Percentiles rank a stretch among this genome's conserved stretches.
Evolutionary conservation across 1,140 invertebrate species (phyloP).

Genomic region (Helicoverpa zea): DNA sequence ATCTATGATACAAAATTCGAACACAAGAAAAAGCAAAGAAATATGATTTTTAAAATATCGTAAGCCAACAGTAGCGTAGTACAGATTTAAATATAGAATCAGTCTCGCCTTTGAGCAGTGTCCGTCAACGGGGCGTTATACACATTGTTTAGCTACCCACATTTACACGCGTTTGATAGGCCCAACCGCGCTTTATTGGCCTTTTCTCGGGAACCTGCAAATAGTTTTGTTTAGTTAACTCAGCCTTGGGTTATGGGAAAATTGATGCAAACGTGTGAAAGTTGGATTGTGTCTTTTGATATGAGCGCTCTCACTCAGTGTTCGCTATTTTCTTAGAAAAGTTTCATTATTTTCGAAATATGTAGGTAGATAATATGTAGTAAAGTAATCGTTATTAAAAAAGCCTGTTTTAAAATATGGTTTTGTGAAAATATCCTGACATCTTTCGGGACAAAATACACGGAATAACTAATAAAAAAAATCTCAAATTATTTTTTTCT

Average conservation of each 20-base stretch:
- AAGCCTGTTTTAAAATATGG: too few relatives aligned
- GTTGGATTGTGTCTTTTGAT: neutral
- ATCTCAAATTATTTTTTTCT: too few relatives aligned
- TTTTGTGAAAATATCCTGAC: too few relatives aligned
- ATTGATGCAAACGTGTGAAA: conserved; percentile 18
- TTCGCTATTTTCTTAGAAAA: neutral
- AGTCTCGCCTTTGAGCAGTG: conserved; percentile 60
- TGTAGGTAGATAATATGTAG: too few relatives aligned
- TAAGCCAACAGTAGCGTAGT: conserved; percentile 53
- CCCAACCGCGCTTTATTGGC: conserved; percentile 49
- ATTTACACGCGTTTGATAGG: conserved; percentile 37
- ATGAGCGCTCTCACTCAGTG: conserved; percentile 6
- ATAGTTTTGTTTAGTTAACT: conserved; percentile 41
- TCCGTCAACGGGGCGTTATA: conserved; percentile 66
- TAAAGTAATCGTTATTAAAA: too few relatives aligned
- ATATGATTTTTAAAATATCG: conserved; percentile 40
- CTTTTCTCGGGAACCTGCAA: conserved; percentile 40
- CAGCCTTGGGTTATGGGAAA: conserved; percentile 38
- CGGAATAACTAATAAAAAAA: too few relatives aligned
- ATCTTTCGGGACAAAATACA: too few relatives aligned
- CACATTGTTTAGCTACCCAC: conserved; percentile 62
- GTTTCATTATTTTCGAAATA: neutral
- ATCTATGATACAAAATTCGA: conserved; percentile 29
- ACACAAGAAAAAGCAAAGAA: conserved; percentile 22
- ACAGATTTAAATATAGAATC: conserved; percentile 62